Percentiles rank a stretch among this genome's conserved stretches.
phyloP scores from a whole-genome alignment of 64 coral and sea anemone species.

The Porites australiensis region DNA sequence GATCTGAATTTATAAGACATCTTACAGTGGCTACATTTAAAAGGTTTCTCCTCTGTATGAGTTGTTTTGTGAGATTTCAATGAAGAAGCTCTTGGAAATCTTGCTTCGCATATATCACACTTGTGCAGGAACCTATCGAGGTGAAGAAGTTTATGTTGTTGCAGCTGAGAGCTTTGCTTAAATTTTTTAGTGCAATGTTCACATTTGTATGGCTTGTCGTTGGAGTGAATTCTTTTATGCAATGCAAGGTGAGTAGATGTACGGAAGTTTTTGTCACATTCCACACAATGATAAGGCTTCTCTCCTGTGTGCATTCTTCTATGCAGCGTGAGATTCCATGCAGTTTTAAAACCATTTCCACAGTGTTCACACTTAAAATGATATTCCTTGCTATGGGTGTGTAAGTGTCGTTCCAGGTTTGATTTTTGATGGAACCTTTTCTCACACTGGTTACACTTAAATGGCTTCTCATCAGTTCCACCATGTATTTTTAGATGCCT shows the following conservation, averaged over 20 bases:
- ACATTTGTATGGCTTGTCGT: slow-evolving; percentile 9
- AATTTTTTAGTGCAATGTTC: slow-evolving; percentile 6
- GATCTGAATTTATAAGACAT: not conserved
- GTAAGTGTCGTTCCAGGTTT: not conserved
- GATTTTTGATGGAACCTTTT: not conserved
- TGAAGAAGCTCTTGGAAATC: not conserved
- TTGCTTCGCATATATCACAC: not conserved
- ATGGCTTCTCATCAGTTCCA: not conserved
- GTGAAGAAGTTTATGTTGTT: not conserved
- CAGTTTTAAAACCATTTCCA: not conserved
- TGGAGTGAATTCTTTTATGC: slow-evolving; percentile 31
- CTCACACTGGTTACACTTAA: not conserved
- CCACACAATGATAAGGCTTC: not conserved
- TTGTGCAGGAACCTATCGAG: not conserved
- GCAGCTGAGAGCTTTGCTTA: not conserved
- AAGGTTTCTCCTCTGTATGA: not conserved
- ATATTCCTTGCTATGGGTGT: not conserved
- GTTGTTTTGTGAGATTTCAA: slow-evolving; percentile 6
- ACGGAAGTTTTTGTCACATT: not conserved
- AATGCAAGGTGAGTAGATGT: not conserved
- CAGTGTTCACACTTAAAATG: slow-evolving; percentile 1
- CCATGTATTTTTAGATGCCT: not conserved
- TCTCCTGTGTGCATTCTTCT: not conserved
- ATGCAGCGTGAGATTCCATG: not conserved
- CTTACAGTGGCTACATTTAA: not conserved